These are phyloP conservation scores for Campylomormyrus numenius DNA, from an alignment of 2,113 vertebrate genomes.

Conservation along the genomic window DNA sequence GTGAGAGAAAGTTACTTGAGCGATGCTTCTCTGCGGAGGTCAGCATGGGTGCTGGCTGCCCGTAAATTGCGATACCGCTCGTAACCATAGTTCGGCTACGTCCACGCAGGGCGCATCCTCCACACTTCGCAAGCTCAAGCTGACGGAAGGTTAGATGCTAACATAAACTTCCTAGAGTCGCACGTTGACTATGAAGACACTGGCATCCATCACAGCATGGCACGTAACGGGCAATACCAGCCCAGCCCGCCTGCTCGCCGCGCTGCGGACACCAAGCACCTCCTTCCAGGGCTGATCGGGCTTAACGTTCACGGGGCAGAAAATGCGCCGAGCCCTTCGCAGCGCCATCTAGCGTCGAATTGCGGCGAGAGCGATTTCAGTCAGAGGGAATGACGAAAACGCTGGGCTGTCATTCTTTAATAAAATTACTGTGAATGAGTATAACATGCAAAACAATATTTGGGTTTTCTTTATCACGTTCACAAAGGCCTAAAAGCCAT, in stretches of 20 bases:
- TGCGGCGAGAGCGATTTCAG: not conserved
- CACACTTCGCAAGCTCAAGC: not conserved
- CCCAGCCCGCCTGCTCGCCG: not conserved
- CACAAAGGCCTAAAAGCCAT: not conserved
- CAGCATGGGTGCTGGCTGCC: not conserved
- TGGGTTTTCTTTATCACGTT: not conserved
- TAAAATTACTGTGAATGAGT: not conserved
- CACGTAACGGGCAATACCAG: not conserved
- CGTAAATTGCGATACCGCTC: not conserved
- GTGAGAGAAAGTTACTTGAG: not conserved
- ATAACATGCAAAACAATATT: not conserved
- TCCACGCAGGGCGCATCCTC: not conserved
- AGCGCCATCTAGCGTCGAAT: not conserved
- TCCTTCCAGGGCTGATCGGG: constrained; percentile 19
- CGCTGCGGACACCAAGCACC: constrained; percentile 25
- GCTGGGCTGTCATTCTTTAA: not conserved
- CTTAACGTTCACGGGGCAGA: constrained; percentile 6
- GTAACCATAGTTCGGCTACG: constrained; percentile 37
- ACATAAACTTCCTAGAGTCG: not conserved
- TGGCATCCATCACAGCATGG: not conserved
- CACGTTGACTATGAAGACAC: not conserved
- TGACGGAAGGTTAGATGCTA: not conserved
- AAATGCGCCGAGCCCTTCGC: constrained; percentile 30
- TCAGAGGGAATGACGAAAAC: not conserved
- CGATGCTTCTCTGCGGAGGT: not conserved